Evolutionary conservation across 2,888 invertebrate genomes (phyloP), one percentile per base, ranked within the genome.

Genomic region (Seira sanloemensis): DNA sequence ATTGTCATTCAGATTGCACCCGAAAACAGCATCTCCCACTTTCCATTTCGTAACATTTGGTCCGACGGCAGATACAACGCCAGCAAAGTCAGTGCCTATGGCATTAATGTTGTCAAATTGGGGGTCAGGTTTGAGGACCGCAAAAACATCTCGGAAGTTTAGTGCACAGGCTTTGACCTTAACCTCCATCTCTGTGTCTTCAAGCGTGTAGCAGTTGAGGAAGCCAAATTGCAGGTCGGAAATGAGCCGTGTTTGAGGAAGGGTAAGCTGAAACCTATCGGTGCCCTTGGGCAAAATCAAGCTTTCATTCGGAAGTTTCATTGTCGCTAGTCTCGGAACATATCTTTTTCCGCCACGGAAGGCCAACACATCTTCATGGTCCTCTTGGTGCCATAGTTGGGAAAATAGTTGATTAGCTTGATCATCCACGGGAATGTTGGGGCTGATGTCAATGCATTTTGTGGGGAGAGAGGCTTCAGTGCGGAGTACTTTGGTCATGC

Each of bases 31-130:
- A 90, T 95, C 94, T 0, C 95, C 95, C 2, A 93, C 91, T 90
- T 94, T 93, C 88, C 94, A 93, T 69, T 91, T 90, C 0, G 87
- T 91, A 1, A 94, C 93, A 0, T 91, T 91, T n/a, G 91, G 90
- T 0, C 95, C 95, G 0, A 93, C 92, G 0, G 93, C 93, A 37
- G 92, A 91, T 0, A 95, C 91, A 0, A 92, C 91, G 0, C 95
- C 95, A 37, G 93, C 93, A 90, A 94, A 95, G 91, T 95, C 95
- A 84, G 95, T 95, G 0, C 95, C 95, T 1, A 94, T 90, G 0
- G 78, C 71, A 9, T 84, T 27, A 2, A 37, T 65, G 7, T 81
- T 54, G 5, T 84, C 24, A n/a, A 75, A 81, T 9, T 75, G 72
- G n/a, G 19, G 74, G 2, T 71, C 77, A 0, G 87, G 87, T 26